Conservation (phyloP, 2,888 invertebrate genomes). For the Tryphoninae sp. region DNA sequence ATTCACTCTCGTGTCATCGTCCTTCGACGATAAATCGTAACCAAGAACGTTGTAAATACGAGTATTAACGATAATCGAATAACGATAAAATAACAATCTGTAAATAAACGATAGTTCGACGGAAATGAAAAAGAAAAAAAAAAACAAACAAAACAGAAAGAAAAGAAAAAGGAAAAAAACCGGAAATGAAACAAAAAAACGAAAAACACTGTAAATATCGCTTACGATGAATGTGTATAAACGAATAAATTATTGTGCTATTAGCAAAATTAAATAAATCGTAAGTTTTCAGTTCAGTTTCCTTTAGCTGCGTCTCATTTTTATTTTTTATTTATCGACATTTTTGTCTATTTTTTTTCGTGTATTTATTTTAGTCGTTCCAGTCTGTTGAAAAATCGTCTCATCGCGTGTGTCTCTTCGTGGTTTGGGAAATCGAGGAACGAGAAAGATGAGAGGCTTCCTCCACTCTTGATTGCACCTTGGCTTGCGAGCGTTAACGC, state of each 20-base stretch:
- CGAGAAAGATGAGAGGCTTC: neutral
- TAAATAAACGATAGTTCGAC: slow-evolving; percentile 65
- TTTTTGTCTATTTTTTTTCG: neutral
- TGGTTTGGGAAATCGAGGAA: slow-evolving; percentile 2
- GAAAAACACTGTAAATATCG: slow-evolving; percentile 79
- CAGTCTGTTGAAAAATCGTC: slow-evolving; percentile 4
- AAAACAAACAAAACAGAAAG: slow-evolving; percentile 68
- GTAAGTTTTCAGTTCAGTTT: slow-evolving; percentile 2
- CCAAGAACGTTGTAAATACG: slow-evolving; percentile 62
- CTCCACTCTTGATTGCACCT: slow-evolving; percentile 24
- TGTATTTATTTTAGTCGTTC: neutral
- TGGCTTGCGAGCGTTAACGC: slow-evolving; percentile 38
- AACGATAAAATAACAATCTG: slow-evolving; percentile 52
- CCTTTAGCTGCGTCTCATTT: neutral
- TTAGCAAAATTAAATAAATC: slow-evolving; percentile 57
- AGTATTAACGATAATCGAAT: slow-evolving; percentile 37
- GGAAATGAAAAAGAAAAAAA: slow-evolving; percentile 6
- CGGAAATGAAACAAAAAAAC: slow-evolving; percentile 43
- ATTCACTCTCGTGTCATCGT: too few species aligned
- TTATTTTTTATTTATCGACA: neutral
- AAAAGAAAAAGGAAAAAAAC: too few species aligned
- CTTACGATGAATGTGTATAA: slow-evolving; percentile 77
- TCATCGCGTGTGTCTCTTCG: neutral
- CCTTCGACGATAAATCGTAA: slow-evolving; percentile 48
- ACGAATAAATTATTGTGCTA: slow-evolving; percentile 78